phyloP scores from a whole-genome alignment of 2,888 invertebrate species.

The Mimumesa dahlbomi region DNA sequence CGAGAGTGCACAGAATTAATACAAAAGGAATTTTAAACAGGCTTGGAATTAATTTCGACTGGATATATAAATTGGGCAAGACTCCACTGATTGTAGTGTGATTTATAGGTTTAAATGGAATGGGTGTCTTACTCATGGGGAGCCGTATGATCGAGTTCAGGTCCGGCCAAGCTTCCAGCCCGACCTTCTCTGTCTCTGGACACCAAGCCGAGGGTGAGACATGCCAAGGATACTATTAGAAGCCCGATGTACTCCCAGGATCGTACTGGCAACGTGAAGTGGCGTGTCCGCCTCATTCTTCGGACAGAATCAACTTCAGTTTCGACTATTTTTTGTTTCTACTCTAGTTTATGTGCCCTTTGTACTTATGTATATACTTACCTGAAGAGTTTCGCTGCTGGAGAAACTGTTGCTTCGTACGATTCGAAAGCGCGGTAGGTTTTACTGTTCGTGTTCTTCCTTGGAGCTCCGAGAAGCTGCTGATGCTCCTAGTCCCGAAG shows the following conservation, averaged over 20 bases:
- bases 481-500: slow-evolving; percentile 59
- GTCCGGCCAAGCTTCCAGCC: slow-evolving; percentile 75
- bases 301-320: no score
- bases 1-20: no score
- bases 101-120: neutral
- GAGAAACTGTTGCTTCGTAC: neutral
- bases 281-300: slow-evolving; percentile 73
- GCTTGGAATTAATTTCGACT: no score
- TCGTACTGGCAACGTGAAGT: slow-evolving; percentile 74
- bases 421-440: no score
- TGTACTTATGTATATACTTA: no score
- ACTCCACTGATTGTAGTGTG: no score
- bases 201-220: slow-evolving; percentile 74
- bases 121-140: slow-evolving; percentile 72
- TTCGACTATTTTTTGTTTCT: no score
- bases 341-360: no score
- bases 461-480: slow-evolving; percentile 55
- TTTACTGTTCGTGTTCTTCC: slow-evolving; percentile 37
- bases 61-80: no score
- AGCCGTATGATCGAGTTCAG: slow-evolving; percentile 74
- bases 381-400: neutral
- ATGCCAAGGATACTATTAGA: slow-evolving; percentile 75
- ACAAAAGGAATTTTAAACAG: no score
- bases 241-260: slow-evolving; percentile 77
- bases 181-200: slow-evolving; percentile 76